phyloP scores from a whole-genome alignment of 1,140 invertebrate genomes.

The Daktulosphaira vitifoliae region DNA sequence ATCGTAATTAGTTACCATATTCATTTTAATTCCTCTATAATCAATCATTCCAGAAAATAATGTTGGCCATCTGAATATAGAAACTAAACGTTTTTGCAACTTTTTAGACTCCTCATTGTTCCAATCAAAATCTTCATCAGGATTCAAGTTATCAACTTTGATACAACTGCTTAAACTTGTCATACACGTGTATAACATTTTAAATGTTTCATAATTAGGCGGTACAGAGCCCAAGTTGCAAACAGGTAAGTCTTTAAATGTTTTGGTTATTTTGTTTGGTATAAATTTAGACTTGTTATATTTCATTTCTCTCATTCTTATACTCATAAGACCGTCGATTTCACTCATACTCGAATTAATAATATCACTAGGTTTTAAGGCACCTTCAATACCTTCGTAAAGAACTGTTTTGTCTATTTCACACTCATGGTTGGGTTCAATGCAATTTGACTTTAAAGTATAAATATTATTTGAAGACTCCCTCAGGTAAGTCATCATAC shows the following conservation, averaged over 20 bases:
- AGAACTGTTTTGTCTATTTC: not conserved
- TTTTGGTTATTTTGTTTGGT: not conserved
- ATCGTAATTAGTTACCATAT: not conserved
- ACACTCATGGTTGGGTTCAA: not conserved
- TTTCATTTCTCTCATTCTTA: constrained; percentile 8
- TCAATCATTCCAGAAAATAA: constrained; percentile 6
- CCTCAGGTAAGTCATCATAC: constrained; percentile 19
- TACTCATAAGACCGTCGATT: constrained; percentile 7
- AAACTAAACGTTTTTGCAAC: constrained; percentile 3
- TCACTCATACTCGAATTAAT: constrained; percentile 15
- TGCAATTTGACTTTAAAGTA: not conserved
- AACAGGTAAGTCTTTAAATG: not conserved
- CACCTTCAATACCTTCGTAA: not conserved
- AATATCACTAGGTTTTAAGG: constrained; percentile 15
- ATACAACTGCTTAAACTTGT: not conserved
- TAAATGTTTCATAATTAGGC: constrained; percentile 24
- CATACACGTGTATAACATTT: not conserved
- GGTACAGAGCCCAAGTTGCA: constrained; percentile 4
- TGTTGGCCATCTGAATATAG: constrained; percentile 14
- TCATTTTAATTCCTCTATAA: not conserved
- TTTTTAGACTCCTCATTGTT: constrained; percentile 6
- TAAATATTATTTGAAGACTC: not conserved
- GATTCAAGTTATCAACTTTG: not conserved
- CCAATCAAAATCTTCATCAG: not conserved
- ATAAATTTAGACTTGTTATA: not conserved